Evolutionary conservation across 2,888 invertebrate genomes (phyloP), one percentile per base, ranked within the genome.

Genomic region (Salpingus planirostris): DNA sequence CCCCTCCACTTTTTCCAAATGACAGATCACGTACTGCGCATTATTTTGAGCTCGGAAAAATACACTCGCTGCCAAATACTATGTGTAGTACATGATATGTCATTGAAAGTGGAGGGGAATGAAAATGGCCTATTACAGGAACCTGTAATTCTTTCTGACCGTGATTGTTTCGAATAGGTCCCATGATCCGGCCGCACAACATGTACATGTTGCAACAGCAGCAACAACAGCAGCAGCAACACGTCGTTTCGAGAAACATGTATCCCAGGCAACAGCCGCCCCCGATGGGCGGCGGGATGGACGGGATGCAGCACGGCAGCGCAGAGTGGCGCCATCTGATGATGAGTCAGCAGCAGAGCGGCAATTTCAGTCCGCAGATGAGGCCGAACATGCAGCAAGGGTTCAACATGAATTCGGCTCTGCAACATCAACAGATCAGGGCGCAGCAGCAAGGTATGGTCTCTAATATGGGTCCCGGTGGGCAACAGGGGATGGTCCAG

Each of bases 151-250:
- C n/a, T n/a, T n/a, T n/a, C n/a, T n/a, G n/a, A n/a, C n/a, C n/a
- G n/a, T n/a, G n/a, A n/a, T n/a, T n/a, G n/a, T n/a, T n/a, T n/a
- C n/a, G n/a, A 11, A 26, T 45, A 74, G 76, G 76, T 43, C 78
- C 78, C 3, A 79, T 78, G 79, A 77, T 79, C 71, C 68, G 78
- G 42, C 73, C 76, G 2, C 76, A 75, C 59, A 71, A 71, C 44
- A 69, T 72, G 68, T 73, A 71, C 42, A 70, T 73, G 68, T 69
- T 73, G 51, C 74, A 71, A 44, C 39, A 65, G 59, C 70, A 77
- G 31, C 68, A 69, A 58, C 62, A 69, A 65, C 72, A 71, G 50
- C 72, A 70, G 36, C 70, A 69, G 36, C 67, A 69, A 57, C 62
- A 69, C 57, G 61, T 65, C 58, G 50, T 49, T 37, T 39, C 50